These are phyloP conservation scores for Ianthella basta DNA, from an alignment of 37 sponge, comb jelly and placozoan species.

Conservation along the genomic window DNA sequence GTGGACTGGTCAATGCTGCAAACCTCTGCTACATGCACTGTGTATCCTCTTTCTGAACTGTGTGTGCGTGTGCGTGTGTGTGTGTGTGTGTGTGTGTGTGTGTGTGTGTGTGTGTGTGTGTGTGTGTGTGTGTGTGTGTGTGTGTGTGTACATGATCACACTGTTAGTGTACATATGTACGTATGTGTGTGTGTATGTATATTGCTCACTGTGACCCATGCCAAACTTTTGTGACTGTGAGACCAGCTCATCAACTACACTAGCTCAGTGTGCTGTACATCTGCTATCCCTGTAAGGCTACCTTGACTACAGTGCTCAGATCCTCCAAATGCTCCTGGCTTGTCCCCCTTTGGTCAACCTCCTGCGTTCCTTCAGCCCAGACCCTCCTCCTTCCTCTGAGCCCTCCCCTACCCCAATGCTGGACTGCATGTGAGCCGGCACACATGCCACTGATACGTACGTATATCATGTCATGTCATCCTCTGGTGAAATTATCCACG, in stretches of 20 bases:
- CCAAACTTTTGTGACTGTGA: too few relatives aligned
- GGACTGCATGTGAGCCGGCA: constrained; percentile 66
- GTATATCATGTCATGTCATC: too few relatives aligned
- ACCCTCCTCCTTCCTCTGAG: constrained; percentile 36
- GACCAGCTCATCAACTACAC: too few relatives aligned
- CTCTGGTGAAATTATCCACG: neutral
- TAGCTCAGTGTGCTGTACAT: too few relatives aligned
- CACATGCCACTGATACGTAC: too few relatives aligned
- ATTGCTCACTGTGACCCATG: too few relatives aligned
- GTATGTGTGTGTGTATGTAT: neutral
- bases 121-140: neutral
- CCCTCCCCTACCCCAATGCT: constrained; percentile 62
- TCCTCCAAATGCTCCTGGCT: constrained; percentile 76
- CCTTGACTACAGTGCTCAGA: constrained; percentile 30
- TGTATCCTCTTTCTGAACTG: constrained; percentile 54
- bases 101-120: neutral
- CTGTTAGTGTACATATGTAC: constrained; percentile 21
- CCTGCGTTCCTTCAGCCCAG: constrained; percentile 37
- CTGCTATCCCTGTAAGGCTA: too few relatives aligned
- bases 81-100: neutral
- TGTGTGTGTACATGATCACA: too few relatives aligned
- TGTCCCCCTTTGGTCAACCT: constrained; percentile 69
- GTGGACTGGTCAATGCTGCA: constrained; percentile 87
- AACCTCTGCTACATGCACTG: constrained; percentile 91
- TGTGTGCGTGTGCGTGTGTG: neutral